phyloP scores from a whole-genome alignment of 2,888 invertebrate genomes.

The Archips xylosteana region DNA sequence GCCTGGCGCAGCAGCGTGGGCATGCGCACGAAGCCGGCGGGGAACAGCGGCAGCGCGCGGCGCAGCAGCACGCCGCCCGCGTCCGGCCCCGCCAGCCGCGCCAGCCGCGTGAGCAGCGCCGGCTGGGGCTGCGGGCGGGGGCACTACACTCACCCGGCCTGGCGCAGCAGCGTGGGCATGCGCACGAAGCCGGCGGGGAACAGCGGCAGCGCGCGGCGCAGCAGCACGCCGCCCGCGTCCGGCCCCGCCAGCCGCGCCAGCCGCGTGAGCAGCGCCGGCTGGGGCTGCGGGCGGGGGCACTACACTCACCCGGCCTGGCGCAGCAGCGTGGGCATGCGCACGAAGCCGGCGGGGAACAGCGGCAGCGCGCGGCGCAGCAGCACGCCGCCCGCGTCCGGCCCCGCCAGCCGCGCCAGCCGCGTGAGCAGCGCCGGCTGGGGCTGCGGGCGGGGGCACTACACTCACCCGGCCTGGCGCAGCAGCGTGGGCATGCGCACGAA shows the following conservation, averaged over 20 bases:
- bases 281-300: slow-evolving; percentile 46
- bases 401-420: slow-evolving; percentile 56
- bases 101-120: slow-evolving; percentile 56
- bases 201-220: slow-evolving; percentile 85
- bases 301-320: slow-evolving; percentile 79
- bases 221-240: slow-evolving; percentile 82
- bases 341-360: slow-evolving; percentile 89
- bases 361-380: slow-evolving; percentile 86
- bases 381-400: slow-evolving; percentile 68
- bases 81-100: slow-evolving; percentile 48
- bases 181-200: slow-evolving; percentile 90
- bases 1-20: slow-evolving; percentile 83
- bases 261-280: slow-evolving; percentile 50
- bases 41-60: slow-evolving; percentile 88
- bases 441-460: slow-evolving; percentile 31
- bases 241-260: slow-evolving; percentile 52
- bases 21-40: slow-evolving; percentile 88
- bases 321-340: slow-evolving; percentile 84
- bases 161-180: slow-evolving; percentile 81
- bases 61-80: slow-evolving; percentile 84
- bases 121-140: slow-evolving; percentile 54
- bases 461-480: slow-evolving; percentile 80
- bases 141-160: slow-evolving; percentile 72
- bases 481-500: slow-evolving; percentile 87
- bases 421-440: slow-evolving; percentile 50